Evolutionary conservation across 1,140 invertebrate genomes (phyloP).

Genomic region (Drosophila melanogaster): DNA sequence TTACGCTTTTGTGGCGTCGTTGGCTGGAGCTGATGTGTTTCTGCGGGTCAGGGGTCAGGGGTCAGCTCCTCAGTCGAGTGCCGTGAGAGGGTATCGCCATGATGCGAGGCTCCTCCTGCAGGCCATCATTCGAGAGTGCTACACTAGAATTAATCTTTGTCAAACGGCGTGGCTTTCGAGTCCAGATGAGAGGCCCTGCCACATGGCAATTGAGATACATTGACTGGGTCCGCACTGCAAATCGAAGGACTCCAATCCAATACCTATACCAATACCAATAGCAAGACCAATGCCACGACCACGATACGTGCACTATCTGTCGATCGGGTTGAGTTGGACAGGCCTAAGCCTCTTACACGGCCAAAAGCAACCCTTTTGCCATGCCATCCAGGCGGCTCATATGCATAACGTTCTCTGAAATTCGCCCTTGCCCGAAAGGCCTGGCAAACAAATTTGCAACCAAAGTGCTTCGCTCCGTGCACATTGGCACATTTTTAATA

Average conservation of each 20-base stretch:
- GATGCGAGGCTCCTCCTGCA: constrained; percentile 4
- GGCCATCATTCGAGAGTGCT: constrained; percentile 46
- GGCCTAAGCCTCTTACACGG: constrained; percentile 23
- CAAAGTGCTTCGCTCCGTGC: constrained; percentile 46
- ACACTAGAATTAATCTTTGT: constrained; percentile 50
- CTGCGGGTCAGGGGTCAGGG: constrained; percentile 37
- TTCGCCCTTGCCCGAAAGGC: constrained; percentile 31
- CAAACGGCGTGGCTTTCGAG: constrained; percentile 40
- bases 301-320: constrained; percentile 46
- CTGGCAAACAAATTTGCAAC: constrained; percentile 52
- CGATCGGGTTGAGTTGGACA: constrained; percentile 38
- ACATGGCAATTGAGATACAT: constrained; percentile 46
- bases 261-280: neutral
- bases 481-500: constrained; percentile 54
- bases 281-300: constrained; percentile 9
- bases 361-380: neutral
- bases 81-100: constrained; percentile 29
- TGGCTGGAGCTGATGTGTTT: constrained; percentile 40
- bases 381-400: constrained; percentile 20
- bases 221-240: constrained; percentile 18
- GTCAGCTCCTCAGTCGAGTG: constrained; percentile 9
- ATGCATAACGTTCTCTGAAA: constrained; percentile 50
- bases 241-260: constrained; percentile 17
- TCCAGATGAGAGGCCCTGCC: constrained; percentile 7
- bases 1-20: constrained; percentile 38